Evolutionary conservation across 2,113 vertebrate genomes (phyloP), one percentile per base, ranked within the genome.

Genomic region (Tinamus guttatus): DNA sequence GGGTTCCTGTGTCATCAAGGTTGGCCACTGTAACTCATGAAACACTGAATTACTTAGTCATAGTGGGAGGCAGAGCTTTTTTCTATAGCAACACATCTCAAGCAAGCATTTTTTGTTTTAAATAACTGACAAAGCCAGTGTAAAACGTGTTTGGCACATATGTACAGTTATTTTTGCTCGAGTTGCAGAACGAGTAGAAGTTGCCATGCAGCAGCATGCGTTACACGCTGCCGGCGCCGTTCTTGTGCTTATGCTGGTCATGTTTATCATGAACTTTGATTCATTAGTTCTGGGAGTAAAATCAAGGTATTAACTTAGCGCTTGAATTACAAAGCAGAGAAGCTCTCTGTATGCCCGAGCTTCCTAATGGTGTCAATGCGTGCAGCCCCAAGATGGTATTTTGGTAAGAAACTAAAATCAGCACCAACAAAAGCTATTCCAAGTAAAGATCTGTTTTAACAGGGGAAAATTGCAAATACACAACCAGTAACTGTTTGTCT

Each of bases 61-160:
- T 84, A 60, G 56, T 67, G 69, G 74, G 77, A 95, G 24, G 56
- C 41, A 75, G 77, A 21, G 1, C 16, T 40, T 58, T 77, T 32
- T 16, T 40, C 49, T 81, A 12, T 86, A 67, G 52, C 52, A 91
- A 64, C 13, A 5, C 60, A 67, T 78, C 69, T 86, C 41, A 78
- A 85, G 93, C 81, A 58, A 81, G 89, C 0, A 13, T 81, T 94
- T 89, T 87, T 91, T 58, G 54, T 47, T 75, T 93, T 5, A 79
- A 84, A 62, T 87, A 75, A 89, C 74, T 96, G 89, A 85, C 77
- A 91, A 89, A 87, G 30, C 24, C 38, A 56, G 56, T 70, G 40
- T 75, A 74, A 90, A 93, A 90, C 93, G 45, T 38, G 52, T 90
- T 93, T 77, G 83, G 41, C 54, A 71, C 88, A 90, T 86, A 75